Evolutionary conservation across 2,888 invertebrate species (phyloP).

Genomic region (Mythimna ferrago): DNA sequence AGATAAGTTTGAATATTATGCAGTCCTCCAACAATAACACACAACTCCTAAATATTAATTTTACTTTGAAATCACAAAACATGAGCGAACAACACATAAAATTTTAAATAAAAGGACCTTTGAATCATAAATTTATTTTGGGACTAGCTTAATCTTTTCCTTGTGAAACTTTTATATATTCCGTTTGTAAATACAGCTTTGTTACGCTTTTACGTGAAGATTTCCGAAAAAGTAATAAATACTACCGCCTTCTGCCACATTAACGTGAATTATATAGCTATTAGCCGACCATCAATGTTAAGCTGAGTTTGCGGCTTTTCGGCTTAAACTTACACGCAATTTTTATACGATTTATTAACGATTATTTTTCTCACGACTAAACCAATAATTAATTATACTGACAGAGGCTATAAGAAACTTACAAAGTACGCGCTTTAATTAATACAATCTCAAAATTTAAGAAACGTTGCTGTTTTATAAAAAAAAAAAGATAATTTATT

Average conservation of each 20-base stretch:
- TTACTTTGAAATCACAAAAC: background rate
- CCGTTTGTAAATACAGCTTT: conserved; percentile 43
- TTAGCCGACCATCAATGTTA: conserved; percentile 39
- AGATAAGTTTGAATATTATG: conserved; percentile 21
- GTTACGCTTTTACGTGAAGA: conserved; percentile 28
- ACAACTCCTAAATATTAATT: background rate
- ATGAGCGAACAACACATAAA: conserved; percentile 3
- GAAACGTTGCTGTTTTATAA: background rate
- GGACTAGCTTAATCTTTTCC: conserved; percentile 14
- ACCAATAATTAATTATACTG: conserved; percentile 41
- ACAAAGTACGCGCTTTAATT: background rate
- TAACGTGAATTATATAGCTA: conserved; percentile 55
- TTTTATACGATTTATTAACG: conserved; percentile 27
- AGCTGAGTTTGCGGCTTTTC: conserved; percentile 23
- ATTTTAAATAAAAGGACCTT: conserved; percentile 17
- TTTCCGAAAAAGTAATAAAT: conserved; percentile 44
- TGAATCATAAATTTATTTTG: conserved; percentile 40
- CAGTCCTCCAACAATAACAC: conserved; percentile 8
- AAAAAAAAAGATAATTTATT: background rate
- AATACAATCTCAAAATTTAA: background rate
- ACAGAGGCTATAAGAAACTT: conserved; percentile 16
- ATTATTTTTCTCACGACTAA: background rate
- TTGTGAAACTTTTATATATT: conserved; percentile 38
- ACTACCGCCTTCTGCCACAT: conserved; percentile 38
- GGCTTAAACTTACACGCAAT: conserved; percentile 21